A percentile compares a stretch with the other conserved stretches of the same genome.
Evolutionary conservation across 2,888 invertebrate species (phyloP).

Genomic region (Habroteleia sp.): DNA sequence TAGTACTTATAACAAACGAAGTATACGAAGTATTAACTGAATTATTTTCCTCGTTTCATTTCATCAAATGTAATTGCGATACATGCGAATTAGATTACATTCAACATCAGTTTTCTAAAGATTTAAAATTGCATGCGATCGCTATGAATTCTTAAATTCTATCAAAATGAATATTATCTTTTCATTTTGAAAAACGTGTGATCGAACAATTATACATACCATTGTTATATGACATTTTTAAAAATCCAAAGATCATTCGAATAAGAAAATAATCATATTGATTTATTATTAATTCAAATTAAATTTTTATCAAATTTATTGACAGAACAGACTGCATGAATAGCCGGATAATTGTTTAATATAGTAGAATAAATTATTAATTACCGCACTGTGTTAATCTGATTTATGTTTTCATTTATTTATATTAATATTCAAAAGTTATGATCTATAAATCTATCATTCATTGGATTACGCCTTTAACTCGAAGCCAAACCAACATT

Average conservation of each 20-base stretch:
- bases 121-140: too few species aligned
- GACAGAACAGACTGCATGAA: constrained; percentile 23
- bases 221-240: constrained; percentile 41
- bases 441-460: constrained; percentile 45
- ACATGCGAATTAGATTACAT: too few species aligned
- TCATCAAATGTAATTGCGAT: too few species aligned
- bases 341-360: constrained; percentile 37
- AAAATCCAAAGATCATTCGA: constrained; percentile 13
- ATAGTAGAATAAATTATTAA: constrained; percentile 43
- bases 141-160: too few species aligned
- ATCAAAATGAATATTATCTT: too few species aligned
- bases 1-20: too few species aligned
- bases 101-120: too few species aligned
- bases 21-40: too few species aligned
- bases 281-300: constrained; percentile 32
- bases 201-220: constrained; percentile 9
- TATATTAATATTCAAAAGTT: constrained; percentile 44
- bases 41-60: too few species aligned
- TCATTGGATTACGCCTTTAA: background rate
- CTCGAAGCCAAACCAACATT: constrained; percentile 9
- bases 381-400: constrained; percentile 34
- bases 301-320: constrained; percentile 23
- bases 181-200: constrained; percentile 3
- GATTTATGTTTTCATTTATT: constrained; percentile 45
- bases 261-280: constrained; percentile 6